A percentile compares a stretch with the other conserved stretches of the same genome.
Evolutionary conservation across 2,113 vertebrate species (phyloP).

Genomic region (Ibidorhyncha struthersii): DNA sequence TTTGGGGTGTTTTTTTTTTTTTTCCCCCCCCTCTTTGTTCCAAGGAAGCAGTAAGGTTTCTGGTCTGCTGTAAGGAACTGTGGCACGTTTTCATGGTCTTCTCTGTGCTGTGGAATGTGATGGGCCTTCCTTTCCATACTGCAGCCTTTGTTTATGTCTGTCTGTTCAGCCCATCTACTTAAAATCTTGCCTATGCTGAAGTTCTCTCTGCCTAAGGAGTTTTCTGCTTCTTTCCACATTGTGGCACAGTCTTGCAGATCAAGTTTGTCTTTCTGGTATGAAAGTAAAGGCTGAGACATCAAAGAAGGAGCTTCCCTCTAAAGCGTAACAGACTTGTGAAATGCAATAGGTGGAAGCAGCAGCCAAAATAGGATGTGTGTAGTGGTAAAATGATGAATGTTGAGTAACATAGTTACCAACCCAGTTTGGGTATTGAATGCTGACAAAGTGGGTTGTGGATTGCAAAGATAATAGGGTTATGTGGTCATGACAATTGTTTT

Average conservation of each 20-base stretch:
- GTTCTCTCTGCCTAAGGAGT: background rate
- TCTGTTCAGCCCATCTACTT: background rate
- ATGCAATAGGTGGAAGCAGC: background rate
- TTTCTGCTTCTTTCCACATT: background rate
- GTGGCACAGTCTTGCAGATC: background rate
- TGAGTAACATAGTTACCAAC: background rate
- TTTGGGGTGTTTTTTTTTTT: background rate
- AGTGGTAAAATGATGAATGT: background rate
- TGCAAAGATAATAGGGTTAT: background rate
- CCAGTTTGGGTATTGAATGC: background rate
- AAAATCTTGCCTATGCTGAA: background rate
- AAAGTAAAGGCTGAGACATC: background rate
- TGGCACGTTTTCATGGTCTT: background rate
- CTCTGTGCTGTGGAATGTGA: background rate
- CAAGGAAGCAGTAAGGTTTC: background rate
- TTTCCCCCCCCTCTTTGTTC: background rate
- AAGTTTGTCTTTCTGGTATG: background rate
- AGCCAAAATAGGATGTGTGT: background rate
- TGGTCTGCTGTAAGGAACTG: background rate
- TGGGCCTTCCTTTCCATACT: background rate
- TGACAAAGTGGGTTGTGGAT: background rate
- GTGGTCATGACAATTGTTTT: background rate
- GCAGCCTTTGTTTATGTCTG: background rate
- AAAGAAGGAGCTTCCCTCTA: background rate
- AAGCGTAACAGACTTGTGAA: background rate